Evolutionary conservation across 2,113 vertebrate genomes (phyloP).

Genomic region (Odontesthes bonariensis): DNA sequence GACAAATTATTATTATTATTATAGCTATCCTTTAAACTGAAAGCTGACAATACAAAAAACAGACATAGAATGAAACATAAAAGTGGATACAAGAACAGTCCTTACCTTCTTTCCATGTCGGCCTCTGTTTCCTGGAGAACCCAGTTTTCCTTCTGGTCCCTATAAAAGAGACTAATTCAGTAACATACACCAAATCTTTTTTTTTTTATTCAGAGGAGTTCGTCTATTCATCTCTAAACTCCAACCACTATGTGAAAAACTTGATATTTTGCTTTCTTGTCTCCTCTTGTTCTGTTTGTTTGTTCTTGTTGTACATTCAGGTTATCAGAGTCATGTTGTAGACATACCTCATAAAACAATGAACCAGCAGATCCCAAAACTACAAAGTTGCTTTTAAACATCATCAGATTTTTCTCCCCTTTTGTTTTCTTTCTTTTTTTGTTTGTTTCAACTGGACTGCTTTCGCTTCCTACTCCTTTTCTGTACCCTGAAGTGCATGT

Average conservation of each 20-base stretch:
- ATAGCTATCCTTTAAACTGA: background rate
- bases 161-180: slow-evolving; percentile 61
- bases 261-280: background rate
- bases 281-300: no score
- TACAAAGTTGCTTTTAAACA: no score
- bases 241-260: background rate
- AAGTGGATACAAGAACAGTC: background rate
- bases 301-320: no score
- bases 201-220: background rate
- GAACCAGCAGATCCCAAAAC: no score
- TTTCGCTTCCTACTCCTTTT: no score
- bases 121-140: slow-evolving; percentile 89
- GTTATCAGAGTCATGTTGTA: no score
- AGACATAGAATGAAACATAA: background rate
- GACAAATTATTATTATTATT: background rate
- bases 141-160: slow-evolving; percentile 92
- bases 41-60: background rate
- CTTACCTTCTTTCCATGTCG: slow-evolving; percentile 93
- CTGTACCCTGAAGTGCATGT: background rate
- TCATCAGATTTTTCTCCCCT: no score
- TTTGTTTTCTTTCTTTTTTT: no score
- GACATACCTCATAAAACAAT: no score
- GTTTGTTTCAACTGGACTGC: background rate
- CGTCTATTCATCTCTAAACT: background rate
- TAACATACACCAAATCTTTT: background rate